phyloP scores from a whole-genome alignment of 2,113 vertebrate genomes.

The Nycticryphes semicollaris region DNA sequence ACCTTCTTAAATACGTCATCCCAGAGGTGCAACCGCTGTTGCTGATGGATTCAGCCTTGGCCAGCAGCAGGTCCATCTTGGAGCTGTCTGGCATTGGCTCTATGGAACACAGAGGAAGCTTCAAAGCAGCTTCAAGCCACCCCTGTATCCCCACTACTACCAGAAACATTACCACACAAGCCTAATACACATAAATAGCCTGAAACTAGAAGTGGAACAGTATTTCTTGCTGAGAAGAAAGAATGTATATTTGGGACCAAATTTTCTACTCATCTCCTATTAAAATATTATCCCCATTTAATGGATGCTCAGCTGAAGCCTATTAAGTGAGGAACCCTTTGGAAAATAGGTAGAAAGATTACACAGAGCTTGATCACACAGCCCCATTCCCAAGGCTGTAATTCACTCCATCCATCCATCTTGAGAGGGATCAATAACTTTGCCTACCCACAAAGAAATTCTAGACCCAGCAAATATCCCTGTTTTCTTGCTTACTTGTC shows the following conservation, averaged over 20 bases:
- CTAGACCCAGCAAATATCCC: not conserved
- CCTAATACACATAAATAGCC: not conserved
- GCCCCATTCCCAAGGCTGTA: not conserved
- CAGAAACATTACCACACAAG: not conserved
- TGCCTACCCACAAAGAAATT: not conserved
- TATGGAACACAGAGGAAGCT: not conserved
- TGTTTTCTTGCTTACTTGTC: constrained; percentile 1
- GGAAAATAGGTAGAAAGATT: not conserved
- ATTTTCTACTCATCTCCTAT: not conserved
- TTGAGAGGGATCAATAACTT: not conserved
- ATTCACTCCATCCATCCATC: not conserved
- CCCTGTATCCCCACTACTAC: not conserved
- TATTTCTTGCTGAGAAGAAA: not conserved
- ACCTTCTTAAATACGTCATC: not conserved
- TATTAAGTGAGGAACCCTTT: not conserved
- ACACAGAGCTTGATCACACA: not conserved
- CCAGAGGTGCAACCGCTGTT: not conserved
- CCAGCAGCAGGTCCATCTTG: not conserved
- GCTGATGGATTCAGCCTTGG: not conserved
- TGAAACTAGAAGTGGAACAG: not conserved
- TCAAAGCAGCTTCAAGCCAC: not conserved
- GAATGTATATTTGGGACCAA: not conserved
- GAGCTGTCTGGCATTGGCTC: not conserved
- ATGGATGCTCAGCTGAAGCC: not conserved
- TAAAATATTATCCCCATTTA: not conserved